A percentile compares a stretch with the other conserved stretches of the same genome.
Evolutionary conservation across 2,797 vertebrate species (phyloP).

Genomic region (Hylomyscus alleni): DNA sequence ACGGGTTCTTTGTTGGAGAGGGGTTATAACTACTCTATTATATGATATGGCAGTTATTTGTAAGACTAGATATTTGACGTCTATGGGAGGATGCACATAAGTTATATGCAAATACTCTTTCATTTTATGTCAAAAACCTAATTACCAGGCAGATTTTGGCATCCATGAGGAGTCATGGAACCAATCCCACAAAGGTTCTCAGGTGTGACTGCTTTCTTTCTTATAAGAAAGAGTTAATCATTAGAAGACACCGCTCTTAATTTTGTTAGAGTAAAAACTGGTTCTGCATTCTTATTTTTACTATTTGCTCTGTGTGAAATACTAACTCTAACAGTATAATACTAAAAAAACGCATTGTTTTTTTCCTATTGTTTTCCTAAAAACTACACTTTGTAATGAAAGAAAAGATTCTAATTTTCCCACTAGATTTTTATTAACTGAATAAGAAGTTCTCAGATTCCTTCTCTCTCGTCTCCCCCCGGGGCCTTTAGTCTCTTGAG

Average conservation of each 20-base stretch:
- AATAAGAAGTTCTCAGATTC: conserved; percentile 36
- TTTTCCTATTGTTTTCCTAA: not conserved
- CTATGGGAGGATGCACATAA: not conserved
- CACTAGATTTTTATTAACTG: conserved; percentile 32
- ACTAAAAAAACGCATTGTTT: not conserved
- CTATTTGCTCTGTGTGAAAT: conserved; percentile 49
- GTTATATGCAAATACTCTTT: not conserved
- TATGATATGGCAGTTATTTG: not conserved
- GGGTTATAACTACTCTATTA: not conserved
- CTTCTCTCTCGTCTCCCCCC: no score
- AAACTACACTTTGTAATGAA: not conserved
- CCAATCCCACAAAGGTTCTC: not conserved
- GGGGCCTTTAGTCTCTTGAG: no score
- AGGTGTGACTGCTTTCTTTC: not conserved
- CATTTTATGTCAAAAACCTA: not conserved
- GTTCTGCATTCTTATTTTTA: not conserved
- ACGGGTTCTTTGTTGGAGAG: not conserved
- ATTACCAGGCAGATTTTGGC: not conserved
- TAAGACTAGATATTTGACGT: conserved; percentile 7
- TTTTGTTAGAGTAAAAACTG: conserved; percentile 49
- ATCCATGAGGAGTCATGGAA: not conserved
- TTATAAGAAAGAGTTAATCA: not conserved
- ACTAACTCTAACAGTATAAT: not conserved
- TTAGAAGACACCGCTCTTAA: conserved; percentile 9
- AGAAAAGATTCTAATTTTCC: conserved; percentile 25